Conservation (phyloP, 2,797 vertebrate species). For the Pipistrellus nathusii region DNA sequence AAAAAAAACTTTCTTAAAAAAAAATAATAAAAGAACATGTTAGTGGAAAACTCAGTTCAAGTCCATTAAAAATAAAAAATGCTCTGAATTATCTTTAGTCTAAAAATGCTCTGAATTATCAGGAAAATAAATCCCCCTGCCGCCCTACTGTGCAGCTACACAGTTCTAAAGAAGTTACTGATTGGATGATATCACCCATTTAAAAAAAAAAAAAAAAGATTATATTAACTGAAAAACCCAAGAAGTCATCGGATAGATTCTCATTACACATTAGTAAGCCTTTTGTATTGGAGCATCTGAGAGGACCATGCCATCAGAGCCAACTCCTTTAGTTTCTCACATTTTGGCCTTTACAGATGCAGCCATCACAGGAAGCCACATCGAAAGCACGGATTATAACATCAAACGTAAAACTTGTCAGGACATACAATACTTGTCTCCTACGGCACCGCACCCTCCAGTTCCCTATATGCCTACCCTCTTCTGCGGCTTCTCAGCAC, state of each 20-base stretch:
- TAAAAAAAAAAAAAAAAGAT: background rate
- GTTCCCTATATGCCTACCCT: slow-evolving; percentile 68
- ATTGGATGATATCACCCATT: background rate
- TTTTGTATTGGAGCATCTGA: slow-evolving; percentile 44
- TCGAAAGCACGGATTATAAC: background rate
- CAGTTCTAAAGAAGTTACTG: slow-evolving; percentile 7
- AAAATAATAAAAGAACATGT: background rate
- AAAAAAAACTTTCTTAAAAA: no score
- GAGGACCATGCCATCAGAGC: background rate
- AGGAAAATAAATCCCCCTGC: background rate
- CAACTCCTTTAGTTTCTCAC: background rate
- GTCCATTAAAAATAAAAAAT: background rate
- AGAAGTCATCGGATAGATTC: background rate
- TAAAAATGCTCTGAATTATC: slow-evolving; percentile 10
- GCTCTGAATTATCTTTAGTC: slow-evolving; percentile 18
- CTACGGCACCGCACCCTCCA: slow-evolving; percentile 17
- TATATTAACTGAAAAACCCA: slow-evolving; percentile 49
- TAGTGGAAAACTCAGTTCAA: slow-evolving; percentile 48
- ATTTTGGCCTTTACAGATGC: slow-evolving; percentile 40
- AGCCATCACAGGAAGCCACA: slow-evolving; percentile 29
- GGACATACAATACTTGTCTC: background rate
- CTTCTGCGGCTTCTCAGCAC: slow-evolving; percentile 66
- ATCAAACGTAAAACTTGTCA: background rate
- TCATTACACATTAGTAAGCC: background rate
- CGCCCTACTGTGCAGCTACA: background rate